Conservation (phyloP, 2,113 vertebrate species). For the Callospermophilus lateralis region DNA sequence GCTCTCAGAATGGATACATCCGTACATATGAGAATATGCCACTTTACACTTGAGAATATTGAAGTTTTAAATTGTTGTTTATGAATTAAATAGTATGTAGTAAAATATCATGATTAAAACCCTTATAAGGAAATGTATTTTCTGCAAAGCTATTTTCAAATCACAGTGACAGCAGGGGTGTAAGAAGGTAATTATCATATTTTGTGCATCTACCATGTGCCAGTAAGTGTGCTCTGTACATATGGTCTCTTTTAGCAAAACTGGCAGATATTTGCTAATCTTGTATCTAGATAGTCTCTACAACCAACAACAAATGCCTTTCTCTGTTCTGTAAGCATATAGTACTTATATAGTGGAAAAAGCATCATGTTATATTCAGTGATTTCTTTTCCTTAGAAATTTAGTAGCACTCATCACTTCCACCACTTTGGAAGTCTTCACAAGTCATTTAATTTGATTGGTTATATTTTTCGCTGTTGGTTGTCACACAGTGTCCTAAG, state of each 20-base stretch:
- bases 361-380: not conserved
- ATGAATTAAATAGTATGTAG: conserved; percentile 47
- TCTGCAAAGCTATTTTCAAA: conserved; percentile 69
- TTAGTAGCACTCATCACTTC: not conserved
- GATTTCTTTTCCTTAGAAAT: conserved; percentile 19
- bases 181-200: conserved; percentile 71
- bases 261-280: conserved; percentile 75
- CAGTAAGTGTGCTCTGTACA: conserved; percentile 66
- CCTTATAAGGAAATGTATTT: conserved; percentile 60
- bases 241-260: conserved; percentile 75
- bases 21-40: not conserved
- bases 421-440: not conserved
- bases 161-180: conserved; percentile 58
- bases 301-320: conserved; percentile 69
- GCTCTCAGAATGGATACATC: not conserved
- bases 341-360: conserved; percentile 18
- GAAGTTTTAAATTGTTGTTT: not conserved
- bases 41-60: not conserved
- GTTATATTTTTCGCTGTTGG: not conserved
- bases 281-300: conserved; percentile 72
- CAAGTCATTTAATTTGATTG: not conserved
- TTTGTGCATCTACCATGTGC: conserved; percentile 59
- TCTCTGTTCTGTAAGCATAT: not conserved
- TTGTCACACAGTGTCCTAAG: not conserved
- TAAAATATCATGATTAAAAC: conserved; percentile 49